Base-by-base conservation (phyloP, 1,140 invertebrate genomes). In the Apis cerana region DNA sequence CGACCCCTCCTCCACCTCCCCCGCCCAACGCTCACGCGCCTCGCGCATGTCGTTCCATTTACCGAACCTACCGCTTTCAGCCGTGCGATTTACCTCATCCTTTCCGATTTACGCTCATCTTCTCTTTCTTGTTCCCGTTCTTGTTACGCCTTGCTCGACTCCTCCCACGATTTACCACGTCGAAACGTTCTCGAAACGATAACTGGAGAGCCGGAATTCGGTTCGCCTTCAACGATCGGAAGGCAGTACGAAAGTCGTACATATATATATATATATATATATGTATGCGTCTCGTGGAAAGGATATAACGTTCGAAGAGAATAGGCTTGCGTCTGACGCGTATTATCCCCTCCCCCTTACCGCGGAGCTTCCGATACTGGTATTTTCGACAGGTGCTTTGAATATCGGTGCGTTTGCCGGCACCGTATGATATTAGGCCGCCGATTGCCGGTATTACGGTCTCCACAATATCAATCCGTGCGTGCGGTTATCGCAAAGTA, bases 31-130 rank as follows among this genome's bases (percentile, higher is more conserved):
- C 27, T 43, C 33, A 43, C 74, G 11, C 82, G 72, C 85, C 27
- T 48, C 71, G 61, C 52, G 82, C 85, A 83, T 84, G 86, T 89
- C 89, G 87, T 90, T 90, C 90, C 89, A 89, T 88, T 33, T 89
- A 90, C 91, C 90, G 83, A 88, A 81, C 84, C 67, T 64, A 65
- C 70, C 82, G 82, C 61, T 83, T 78, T 72, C 88, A 86, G 78
- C 65, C 86, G 79, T 80, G 70, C 82, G 75, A 83, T 79, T 89
- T 88, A 88, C 69, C 75, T 23, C 61, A 10, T 4, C 64, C 17
- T 1, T 64, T 64, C 15, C 7, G 33, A 64, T 64, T 33, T 27
- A 52, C 27, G n/a, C 43, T 33, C 67, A 3, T 59, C 52, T 68
- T 33, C 64, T 19, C 48, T 50, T 10, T 1, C 33, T 33, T 33